These are phyloP conservation scores for Frankliniella intonsa DNA, from an alignment of 2,888 invertebrate species.

Conservation along the genomic window DNA sequence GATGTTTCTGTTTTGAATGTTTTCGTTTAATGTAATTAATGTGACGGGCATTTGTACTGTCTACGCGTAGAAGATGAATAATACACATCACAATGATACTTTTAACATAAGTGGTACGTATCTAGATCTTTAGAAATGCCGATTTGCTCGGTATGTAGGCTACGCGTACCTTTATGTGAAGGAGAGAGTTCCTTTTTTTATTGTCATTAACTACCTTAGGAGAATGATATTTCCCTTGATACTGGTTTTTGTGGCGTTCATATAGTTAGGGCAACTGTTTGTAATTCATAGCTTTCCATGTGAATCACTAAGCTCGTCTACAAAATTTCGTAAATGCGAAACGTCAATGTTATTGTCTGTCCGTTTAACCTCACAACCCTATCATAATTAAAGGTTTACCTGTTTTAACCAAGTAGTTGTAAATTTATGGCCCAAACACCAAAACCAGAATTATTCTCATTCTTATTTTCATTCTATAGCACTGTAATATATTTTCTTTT, in stretches of 20 bases:
- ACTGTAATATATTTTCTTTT: neutral
- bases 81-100: conserved; percentile 38
- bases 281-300: no score
- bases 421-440: neutral
- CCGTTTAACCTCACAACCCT: neutral
- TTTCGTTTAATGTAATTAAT: neutral
- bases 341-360: conserved; percentile 8
- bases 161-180: neutral
- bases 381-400: no score
- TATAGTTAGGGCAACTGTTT: no score
- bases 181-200: neutral
- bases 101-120: conserved; percentile 40
- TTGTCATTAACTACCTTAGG: neutral
- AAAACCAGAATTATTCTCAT: neutral
- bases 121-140: no score
- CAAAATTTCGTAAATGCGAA: neutral
- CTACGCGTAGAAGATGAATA: conserved; percentile 39
- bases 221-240: no score
- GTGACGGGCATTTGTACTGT: conserved; percentile 28
- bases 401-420: neutral
- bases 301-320: no score
- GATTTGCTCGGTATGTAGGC: neutral
- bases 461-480: neutral
- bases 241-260: no score
- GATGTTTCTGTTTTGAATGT: conserved; percentile 15